Evolutionary conservation across 2,113 vertebrate species (phyloP).

Genomic region (Tragelaphus strepsiceros): DNA sequence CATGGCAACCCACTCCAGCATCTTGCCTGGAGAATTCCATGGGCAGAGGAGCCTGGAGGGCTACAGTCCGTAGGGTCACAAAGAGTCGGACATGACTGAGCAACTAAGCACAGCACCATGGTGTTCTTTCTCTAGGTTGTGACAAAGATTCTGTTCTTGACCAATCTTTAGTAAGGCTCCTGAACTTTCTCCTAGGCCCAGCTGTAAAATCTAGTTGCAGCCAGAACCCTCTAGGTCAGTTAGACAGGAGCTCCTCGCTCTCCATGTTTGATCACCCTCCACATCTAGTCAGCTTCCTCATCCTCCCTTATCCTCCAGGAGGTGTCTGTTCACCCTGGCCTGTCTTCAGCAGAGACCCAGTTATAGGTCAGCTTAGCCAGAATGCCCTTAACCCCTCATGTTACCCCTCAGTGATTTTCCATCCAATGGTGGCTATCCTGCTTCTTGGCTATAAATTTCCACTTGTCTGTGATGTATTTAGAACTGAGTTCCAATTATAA

Average conservation of each 20-base stretch:
- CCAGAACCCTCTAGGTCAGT: neutral
- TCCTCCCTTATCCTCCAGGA: neutral
- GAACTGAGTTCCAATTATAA: neutral
- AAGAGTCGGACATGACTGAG: accelerated
- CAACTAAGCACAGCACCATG: neutral
- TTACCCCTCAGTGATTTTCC: neutral
- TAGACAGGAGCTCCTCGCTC: neutral
- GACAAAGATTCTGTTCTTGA: neutral
- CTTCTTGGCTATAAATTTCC: neutral
- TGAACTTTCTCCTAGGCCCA: neutral
- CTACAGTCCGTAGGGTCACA: neutral
- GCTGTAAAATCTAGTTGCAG: neutral
- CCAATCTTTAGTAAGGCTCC: neutral
- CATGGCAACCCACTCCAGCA: neutral
- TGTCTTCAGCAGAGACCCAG: neutral
- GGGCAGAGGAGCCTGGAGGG: neutral
- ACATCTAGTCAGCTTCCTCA: neutral
- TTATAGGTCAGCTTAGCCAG: neutral
- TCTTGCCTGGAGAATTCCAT: neutral
- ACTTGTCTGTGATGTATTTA: neutral
- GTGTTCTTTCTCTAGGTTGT: neutral
- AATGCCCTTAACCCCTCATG: neutral
- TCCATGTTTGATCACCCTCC: neutral
- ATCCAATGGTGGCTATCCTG: neutral
- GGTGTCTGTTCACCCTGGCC: neutral